Evolutionary conservation across 2,888 invertebrate genomes (phyloP).

Genomic region (Acrobasis suavella): DNA sequence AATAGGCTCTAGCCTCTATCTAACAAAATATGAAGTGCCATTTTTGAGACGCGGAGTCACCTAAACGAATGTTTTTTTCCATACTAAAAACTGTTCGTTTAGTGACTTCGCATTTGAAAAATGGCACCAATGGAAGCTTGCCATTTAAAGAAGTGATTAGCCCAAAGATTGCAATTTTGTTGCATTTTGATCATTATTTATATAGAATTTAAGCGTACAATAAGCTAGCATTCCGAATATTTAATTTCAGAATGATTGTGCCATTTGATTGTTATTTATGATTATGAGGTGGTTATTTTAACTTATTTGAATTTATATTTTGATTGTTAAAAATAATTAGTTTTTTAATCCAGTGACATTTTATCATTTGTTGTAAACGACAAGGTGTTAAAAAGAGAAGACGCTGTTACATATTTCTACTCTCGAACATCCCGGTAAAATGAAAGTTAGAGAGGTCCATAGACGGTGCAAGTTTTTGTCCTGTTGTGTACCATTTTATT

Average conservation of each 20-base stretch:
- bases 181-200: slow-evolving; percentile 48
- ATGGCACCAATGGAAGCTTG: too few species aligned
- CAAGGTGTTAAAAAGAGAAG: not conserved
- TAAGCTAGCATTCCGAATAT: slow-evolving; percentile 40
- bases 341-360: slow-evolving; percentile 39
- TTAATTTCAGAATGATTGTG: slow-evolving; percentile 39
- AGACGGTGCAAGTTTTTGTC: too few species aligned
- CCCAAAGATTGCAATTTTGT: slow-evolving; percentile 61
- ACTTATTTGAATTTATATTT: slow-evolving; percentile 25
- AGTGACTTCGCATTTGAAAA: too few species aligned
- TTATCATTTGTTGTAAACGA: slow-evolving; percentile 15
- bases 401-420: too few species aligned
- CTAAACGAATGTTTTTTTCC: too few species aligned
- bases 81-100: too few species aligned
- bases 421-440: too few species aligned
- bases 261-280: slow-evolving; percentile 44
- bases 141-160: slow-evolving; percentile 65
- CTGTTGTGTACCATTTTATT: too few species aligned
- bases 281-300: slow-evolving; percentile 22
- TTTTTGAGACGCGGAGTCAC: too few species aligned
- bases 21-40: not conserved
- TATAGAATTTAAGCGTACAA: slow-evolving; percentile 27
- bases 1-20: too few species aligned
- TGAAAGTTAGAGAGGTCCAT: too few species aligned
- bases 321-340: slow-evolving; percentile 25